Evolutionary conservation across 2,888 invertebrate genomes (phyloP).

Genomic region (Podabrus alpinus): DNA sequence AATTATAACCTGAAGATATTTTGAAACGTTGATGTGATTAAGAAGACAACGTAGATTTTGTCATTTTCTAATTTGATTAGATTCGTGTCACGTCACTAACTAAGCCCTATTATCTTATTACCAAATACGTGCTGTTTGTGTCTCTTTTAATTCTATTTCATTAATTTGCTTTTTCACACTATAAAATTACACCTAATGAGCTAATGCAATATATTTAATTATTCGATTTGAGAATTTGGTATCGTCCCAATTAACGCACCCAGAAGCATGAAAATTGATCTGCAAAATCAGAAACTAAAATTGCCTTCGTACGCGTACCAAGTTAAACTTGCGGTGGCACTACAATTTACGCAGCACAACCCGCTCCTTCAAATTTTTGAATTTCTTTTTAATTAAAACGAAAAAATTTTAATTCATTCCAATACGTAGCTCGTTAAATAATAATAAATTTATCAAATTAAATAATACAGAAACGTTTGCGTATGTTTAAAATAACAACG

Average conservation of each 20-base stretch:
- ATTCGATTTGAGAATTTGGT: not conserved
- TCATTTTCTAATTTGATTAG: conserved; percentile 1
- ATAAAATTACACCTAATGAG: not conserved
- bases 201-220: not conserved
- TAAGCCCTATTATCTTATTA: conserved; percentile 4
- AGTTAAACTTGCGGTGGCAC: too few relatives aligned
- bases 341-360: too few relatives aligned
- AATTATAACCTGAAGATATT: not conserved
- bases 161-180: conserved; percentile 5
- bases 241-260: not conserved
- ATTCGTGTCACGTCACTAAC: conserved; percentile 4
- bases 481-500: not conserved
- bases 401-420: too few relatives aligned
- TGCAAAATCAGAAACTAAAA: not conserved
- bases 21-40: not conserved
- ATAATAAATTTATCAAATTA: too few relatives aligned
- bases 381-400: too few relatives aligned
- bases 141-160: conserved; percentile 3
- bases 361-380: too few relatives aligned
- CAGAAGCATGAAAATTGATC: not conserved
- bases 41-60: conserved; percentile 1
- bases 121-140: conserved; percentile 3
- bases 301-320: not conserved
- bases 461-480: not conserved
- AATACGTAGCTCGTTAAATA: too few relatives aligned